Evolutionary conservation across 2,888 invertebrate species (phyloP).

Genomic region (Euplagia quadripunctaria): DNA sequence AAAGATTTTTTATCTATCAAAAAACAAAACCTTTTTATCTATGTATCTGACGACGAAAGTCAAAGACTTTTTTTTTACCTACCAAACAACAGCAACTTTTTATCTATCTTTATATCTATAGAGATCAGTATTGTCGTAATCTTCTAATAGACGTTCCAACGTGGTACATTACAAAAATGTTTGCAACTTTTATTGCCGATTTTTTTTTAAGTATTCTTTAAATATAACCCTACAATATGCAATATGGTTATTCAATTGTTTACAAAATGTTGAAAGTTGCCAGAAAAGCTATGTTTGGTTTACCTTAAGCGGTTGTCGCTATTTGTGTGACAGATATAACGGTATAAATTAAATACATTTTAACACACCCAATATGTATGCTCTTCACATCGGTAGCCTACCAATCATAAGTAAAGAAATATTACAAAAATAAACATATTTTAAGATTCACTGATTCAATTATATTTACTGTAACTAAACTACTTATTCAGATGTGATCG

Average conservation of each 20-base stretch:
- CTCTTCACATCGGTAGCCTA: neutral
- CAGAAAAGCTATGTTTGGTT: neutral
- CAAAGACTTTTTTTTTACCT: neutral
- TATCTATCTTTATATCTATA: neutral
- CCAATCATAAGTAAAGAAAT: neutral
- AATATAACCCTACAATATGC: neutral
- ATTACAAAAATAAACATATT: neutral
- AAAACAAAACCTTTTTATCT: neutral
- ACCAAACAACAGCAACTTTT: neutral
- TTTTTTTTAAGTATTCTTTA: neutral
- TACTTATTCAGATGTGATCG: neutral
- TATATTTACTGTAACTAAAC: neutral
- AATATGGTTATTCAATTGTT: neutral
- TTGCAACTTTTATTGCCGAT: neutral
- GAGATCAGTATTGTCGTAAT: neutral
- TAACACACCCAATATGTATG: neutral
- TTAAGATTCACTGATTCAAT: neutral
- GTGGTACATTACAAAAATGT: neutral
- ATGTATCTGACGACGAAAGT: no score
- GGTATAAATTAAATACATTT: neutral
- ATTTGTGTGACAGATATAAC: neutral
- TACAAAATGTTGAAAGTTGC: neutral
- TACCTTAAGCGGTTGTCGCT: neutral
- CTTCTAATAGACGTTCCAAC: neutral
- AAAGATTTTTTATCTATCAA: neutral